phyloP scores from a whole-genome alignment of 2,113 vertebrate genomes.

The Lophura nycthemera region DNA sequence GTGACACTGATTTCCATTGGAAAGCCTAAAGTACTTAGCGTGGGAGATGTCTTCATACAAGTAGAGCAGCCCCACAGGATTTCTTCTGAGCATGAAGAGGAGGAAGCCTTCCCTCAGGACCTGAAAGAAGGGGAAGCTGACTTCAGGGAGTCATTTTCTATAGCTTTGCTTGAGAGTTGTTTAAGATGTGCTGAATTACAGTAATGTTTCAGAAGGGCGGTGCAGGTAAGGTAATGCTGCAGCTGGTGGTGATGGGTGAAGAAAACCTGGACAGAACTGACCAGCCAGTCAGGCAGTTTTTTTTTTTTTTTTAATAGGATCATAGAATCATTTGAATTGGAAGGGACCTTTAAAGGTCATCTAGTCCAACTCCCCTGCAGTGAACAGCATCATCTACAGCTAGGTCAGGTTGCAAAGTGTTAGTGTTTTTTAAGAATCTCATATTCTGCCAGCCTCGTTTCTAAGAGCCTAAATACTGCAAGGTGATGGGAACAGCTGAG shows the following conservation, averaged over 20 bases:
- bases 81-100: neutral
- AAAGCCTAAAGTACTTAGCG: neutral
- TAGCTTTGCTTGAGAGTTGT: neutral
- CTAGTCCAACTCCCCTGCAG: too few species aligned
- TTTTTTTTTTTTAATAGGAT: neutral
- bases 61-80: neutral
- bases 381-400: too few species aligned
- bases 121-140: neutral
- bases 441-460: neutral
- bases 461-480: neutral
- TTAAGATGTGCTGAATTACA: neutral
- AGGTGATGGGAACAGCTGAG: neutral
- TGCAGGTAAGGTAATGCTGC: neutral
- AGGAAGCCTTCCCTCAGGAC: neutral
- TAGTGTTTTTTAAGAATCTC: neutral
- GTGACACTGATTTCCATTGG: neutral
- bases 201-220: neutral
- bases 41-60: neutral
- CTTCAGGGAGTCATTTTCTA: neutral
- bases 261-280: neutral
- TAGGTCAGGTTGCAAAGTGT: too few species aligned
- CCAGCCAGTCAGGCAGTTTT: accelerated
- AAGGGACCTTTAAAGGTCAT: too few species aligned
- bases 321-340: too few species aligned
- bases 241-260: neutral